These are phyloP conservation scores for Atrina japonica DNA, from an alignment of 2,888 invertebrate species.

Conservation along the genomic window DNA sequence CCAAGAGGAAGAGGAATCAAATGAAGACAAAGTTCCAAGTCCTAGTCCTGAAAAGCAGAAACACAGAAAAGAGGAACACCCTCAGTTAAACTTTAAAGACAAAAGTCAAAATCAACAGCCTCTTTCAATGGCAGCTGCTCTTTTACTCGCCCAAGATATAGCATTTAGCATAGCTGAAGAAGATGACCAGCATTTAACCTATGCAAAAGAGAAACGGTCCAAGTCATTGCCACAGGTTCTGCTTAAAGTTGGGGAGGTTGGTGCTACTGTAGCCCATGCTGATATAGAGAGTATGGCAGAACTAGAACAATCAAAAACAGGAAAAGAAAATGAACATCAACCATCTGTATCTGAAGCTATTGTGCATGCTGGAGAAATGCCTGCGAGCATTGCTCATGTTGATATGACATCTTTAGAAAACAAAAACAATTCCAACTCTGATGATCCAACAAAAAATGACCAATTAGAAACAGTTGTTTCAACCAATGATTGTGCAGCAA, in stretches of 20 bases:
- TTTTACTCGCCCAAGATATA: background rate
- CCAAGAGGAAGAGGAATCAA: no score
- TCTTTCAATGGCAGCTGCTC: background rate
- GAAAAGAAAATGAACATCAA: background rate
- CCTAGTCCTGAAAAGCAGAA: no score
- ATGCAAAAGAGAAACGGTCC: no score
- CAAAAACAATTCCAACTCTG: no score
- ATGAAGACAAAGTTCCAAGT: no score
- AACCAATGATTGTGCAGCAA: background rate
- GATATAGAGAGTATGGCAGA: background rate
- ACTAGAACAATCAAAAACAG: no score
- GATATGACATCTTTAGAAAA: no score
- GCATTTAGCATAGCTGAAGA: background rate
- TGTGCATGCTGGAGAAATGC: background rate
- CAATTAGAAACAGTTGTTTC: background rate
- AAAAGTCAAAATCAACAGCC: no score
- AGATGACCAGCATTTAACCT: no score
- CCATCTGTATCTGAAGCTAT: constrained; percentile 2
- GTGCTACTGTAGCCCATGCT: background rate
- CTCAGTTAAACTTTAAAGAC: no score
- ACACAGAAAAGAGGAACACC: no score
- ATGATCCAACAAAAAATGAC: background rate
- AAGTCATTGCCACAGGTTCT: background rate
- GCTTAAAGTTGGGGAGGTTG: background rate
- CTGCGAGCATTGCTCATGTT: constrained; percentile 1